phyloP scores from a whole-genome alignment of 2,888 invertebrate genomes.

The Pachydiplax longipennis region DNA sequence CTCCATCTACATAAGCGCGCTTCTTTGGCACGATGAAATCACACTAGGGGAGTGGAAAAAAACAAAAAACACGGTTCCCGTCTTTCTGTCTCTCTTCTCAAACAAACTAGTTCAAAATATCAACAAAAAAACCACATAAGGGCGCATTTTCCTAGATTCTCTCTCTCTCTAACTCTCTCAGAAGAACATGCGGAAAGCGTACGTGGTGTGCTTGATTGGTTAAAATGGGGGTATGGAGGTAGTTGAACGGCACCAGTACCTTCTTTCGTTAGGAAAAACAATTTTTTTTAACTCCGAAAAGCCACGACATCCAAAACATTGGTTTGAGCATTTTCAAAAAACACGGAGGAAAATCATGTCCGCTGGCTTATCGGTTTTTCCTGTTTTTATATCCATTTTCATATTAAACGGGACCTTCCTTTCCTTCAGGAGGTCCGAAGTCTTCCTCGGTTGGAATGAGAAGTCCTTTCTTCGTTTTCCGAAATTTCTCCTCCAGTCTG shows the following conservation, averaged over 20 bases:
- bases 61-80: neutral
- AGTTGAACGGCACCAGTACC: neutral
- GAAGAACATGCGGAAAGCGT: neutral
- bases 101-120: too few species aligned
- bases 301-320: conserved; percentile 13
- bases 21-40: neutral
- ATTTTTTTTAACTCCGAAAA: neutral
- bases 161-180: neutral
- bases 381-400: neutral
- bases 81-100: too few species aligned
- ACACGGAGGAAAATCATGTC: neutral
- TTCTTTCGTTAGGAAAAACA: neutral
- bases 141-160: neutral
- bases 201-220: neutral
- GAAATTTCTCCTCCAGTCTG: neutral
- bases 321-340: conserved; percentile 17
- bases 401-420: neutral
- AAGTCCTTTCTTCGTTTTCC: neutral
- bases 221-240: neutral
- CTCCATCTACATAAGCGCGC: neutral
- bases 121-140: neutral
- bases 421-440: neutral
- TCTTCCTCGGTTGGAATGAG: neutral
- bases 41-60: neutral
- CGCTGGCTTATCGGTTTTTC: neutral